Percentiles rank a stretch among this genome's conserved stretches.
phyloP scores from a whole-genome alignment of 2,113 vertebrate species.

The Apaloderma vittatum region DNA sequence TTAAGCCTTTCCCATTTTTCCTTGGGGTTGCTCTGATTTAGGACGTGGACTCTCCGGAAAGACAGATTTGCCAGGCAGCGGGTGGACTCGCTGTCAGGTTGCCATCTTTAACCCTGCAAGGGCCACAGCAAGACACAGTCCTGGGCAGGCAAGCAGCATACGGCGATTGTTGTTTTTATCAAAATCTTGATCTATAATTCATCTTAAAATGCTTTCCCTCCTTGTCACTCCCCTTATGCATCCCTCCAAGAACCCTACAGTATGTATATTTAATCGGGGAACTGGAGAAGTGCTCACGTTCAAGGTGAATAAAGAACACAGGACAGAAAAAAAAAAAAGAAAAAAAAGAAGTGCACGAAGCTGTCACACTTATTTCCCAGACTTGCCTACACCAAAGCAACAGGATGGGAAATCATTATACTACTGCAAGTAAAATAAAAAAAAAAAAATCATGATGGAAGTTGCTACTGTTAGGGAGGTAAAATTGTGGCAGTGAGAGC shows the following conservation, averaged over 20 bases:
- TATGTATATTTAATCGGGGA: conserved; percentile 46
- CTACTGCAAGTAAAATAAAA: neutral
- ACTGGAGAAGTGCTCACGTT: neutral
- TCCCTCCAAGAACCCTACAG: neutral
- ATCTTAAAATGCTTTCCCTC: conserved; percentile 17
- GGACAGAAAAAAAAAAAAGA: neutral
- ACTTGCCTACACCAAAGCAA: neutral
- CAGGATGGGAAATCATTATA: neutral
- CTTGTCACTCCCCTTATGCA: neutral
- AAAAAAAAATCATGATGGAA: neutral
- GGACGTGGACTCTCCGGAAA: neutral
- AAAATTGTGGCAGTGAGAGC: neutral
- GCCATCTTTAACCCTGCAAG: conserved; percentile 6
- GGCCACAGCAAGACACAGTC: neutral
- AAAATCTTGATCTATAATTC: conserved; percentile 52
- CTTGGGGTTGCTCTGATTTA: conserved; percentile 20
- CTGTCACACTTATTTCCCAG: neutral
- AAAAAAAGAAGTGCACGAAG: neutral
- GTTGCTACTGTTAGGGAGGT: neutral
- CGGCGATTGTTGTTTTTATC: neutral
- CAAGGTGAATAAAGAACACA: conserved; percentile 30
- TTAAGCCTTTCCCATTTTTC: conserved; percentile 35
- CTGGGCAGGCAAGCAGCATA: neutral
- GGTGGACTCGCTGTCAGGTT: neutral
- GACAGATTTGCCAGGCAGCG: neutral